Percentiles rank a stretch among this genome's conserved stretches.
Evolutionary conservation across 2,113 vertebrate species (phyloP).

Genomic region (Cheirogaleus medius): DNA sequence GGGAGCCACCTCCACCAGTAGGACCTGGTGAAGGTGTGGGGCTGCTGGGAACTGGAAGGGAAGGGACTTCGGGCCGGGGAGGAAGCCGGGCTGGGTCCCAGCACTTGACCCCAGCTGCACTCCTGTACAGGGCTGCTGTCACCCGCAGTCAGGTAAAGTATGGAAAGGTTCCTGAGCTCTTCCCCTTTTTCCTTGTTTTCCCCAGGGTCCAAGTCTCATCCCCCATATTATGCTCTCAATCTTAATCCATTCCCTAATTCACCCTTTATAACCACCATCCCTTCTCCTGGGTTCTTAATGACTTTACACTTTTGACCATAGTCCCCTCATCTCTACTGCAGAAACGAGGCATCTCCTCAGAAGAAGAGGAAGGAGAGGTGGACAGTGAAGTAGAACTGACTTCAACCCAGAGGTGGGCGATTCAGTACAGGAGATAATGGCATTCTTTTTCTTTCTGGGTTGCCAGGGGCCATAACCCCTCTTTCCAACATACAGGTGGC

Average conservation of each 20-base stretch:
- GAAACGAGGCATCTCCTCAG: constrained; percentile 94
- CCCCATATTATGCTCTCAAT: not conserved
- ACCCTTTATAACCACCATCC: not conserved
- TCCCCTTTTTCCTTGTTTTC: not conserved
- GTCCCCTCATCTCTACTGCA: constrained; percentile 62
- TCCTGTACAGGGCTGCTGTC: constrained; percentile 94
- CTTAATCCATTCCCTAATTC: not conserved
- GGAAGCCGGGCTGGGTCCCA: constrained; percentile 81
- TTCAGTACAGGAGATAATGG: fast-evolving
- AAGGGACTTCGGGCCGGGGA: constrained; percentile 75
- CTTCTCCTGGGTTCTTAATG: not conserved
- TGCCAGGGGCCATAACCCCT: not conserved
- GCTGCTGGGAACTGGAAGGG: constrained; percentile 87
- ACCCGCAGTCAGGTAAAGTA: constrained; percentile 92
- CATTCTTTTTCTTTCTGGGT: not conserved
- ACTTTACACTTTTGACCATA: not conserved
- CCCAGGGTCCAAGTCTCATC: not conserved
- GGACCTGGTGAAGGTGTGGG: constrained; percentile 71
- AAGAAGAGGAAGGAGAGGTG: constrained; percentile 96
- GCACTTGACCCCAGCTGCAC: constrained; percentile 92
- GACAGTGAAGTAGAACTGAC: constrained; percentile 95
- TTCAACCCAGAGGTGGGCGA: constrained; percentile 88
- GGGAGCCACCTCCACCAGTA: constrained; percentile 73
- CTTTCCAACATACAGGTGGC: constrained; percentile 79
- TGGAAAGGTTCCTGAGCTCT: too few relatives aligned